phyloP scores from a whole-genome alignment of 2,113 vertebrate species.

The Coptodon bakossiorum region DNA sequence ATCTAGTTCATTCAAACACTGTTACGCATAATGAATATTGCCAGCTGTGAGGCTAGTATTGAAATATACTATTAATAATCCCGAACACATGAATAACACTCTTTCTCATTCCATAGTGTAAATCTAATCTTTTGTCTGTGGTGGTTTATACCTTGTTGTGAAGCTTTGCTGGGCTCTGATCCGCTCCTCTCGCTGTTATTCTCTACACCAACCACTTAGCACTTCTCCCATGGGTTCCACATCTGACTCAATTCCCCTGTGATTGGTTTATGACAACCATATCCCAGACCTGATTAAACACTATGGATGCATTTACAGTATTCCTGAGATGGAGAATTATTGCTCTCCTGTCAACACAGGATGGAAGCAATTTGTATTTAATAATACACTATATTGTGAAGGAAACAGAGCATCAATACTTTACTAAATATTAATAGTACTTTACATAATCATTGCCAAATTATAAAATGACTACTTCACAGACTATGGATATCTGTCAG shows the following conservation, averaged over 20 bases:
- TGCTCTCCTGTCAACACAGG: not conserved
- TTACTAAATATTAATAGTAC: not conserved
- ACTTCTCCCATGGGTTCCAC: not conserved
- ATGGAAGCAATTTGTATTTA: not conserved
- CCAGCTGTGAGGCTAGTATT: slow-evolving; percentile 17
- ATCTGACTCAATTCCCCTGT: not conserved
- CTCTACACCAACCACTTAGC: not conserved
- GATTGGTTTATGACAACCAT: not conserved
- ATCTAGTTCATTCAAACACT: slow-evolving; percentile 10
- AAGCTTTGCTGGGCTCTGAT: not conserved
- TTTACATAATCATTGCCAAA: not conserved
- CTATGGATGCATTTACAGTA: not conserved
- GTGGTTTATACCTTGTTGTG: not conserved
- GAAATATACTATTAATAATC: slow-evolving; percentile 33
- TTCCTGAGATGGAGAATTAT: not conserved
- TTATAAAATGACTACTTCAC: not conserved
- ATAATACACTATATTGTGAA: not conserved
- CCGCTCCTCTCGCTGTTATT: not conserved
- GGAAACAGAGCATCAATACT: not conserved
- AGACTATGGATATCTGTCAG: not conserved
- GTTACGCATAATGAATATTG: slow-evolving; percentile 43
- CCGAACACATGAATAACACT: slow-evolving; percentile 11
- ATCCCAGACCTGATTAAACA: not conserved
- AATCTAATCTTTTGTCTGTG: slow-evolving; percentile 26
- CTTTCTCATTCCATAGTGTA: not conserved